Base-by-base conservation (phyloP, 30 jellyfish, hydroid and myxozoan species). In the Morbakka virulenta region DNA sequence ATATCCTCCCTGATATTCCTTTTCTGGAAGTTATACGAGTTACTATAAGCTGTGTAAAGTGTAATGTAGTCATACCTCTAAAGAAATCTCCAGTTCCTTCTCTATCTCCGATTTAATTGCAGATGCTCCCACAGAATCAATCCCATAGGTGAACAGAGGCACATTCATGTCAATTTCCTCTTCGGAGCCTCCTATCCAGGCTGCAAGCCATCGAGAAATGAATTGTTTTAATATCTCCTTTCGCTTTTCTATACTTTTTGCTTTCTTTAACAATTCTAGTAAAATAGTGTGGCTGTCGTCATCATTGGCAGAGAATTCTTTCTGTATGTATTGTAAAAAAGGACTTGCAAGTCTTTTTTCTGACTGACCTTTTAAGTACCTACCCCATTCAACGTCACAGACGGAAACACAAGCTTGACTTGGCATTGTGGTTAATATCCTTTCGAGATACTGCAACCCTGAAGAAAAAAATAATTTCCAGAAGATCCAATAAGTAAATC, bases 91-190 rank as follows among this genome's bases (percentile, higher is more conserved):
- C 12, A 82, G 67, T 12, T 82, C 86, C 67, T 82, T 82, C 68
- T 82, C 94, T 27, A 82, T 71, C 65, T 82, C 85, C 3, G 73
- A 47, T 50, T 82, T 82, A 52, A 82, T 34, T 0, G 86, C 94
- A 1, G 94, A 64, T 13, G 94, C 94, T 3, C 94, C 94, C 61
- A 82, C 94, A 0, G 94, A 82, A 28, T 82, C 94, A 6, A 82
- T 82, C 2, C 94, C 94, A 61, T 82, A 82, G 12, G 94, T 69
- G 30, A 69, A 82, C 35, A 82, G 49, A 28, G 94, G 79, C n/a
- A 82, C 94, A 32, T 82, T 82, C 57, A 64, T 29, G 67, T 82
- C 94, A 23, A 82, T 69, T 51, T 82, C 94, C 52, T 82, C 94
- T 21, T 79, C 86, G 25, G 81, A 17, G 21, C 94, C 94, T 25